These are phyloP conservation scores for Papilio polyxenes DNA, from an alignment of 1,140 invertebrate genomes.

Conservation along the genomic window DNA sequence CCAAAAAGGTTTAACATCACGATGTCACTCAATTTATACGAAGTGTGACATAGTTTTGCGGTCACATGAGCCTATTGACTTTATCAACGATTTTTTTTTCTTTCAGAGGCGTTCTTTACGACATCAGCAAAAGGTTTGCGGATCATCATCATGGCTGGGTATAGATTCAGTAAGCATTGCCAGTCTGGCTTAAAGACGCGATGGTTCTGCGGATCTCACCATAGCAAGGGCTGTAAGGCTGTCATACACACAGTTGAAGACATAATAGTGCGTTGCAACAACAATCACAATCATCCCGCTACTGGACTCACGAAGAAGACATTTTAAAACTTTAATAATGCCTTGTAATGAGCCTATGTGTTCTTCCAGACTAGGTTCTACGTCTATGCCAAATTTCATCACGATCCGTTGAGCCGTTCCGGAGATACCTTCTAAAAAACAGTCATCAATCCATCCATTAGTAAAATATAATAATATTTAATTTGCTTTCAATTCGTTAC, in stretches of 20 bases:
- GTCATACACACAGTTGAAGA: conserved; percentile 45
- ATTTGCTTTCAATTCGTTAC: too few relatives aligned
- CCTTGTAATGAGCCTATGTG: too few relatives aligned
- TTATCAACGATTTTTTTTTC: conserved; percentile 30
- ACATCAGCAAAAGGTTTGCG: conserved; percentile 40
- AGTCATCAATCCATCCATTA: too few relatives aligned
- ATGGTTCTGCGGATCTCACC: conserved; percentile 48
- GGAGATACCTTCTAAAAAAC: too few relatives aligned
- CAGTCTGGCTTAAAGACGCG: conserved; percentile 35
- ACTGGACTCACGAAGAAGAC: not conserved
- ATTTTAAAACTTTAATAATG: too few relatives aligned
- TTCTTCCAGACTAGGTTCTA: too few relatives aligned
- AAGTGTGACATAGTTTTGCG: not conserved
- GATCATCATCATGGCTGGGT: conserved; percentile 42
- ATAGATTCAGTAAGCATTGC: conserved; percentile 42
- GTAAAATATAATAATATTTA: too few relatives aligned
- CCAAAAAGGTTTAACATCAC: too few relatives aligned
- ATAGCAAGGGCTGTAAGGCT: conserved; percentile 50
- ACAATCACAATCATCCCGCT: conserved; percentile 47
- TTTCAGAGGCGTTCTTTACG: conserved; percentile 41
- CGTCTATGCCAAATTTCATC: too few relatives aligned
- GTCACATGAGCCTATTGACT: not conserved
- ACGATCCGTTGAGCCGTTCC: too few relatives aligned
- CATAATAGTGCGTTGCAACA: conserved; percentile 44
- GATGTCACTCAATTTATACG: not conserved